A percentile compares a stretch with the other conserved stretches of the same genome.
These are phyloP conservation scores for Tribolium castaneum DNA, from an alignment of 1,140 invertebrate species.

Conservation along the genomic window DNA sequence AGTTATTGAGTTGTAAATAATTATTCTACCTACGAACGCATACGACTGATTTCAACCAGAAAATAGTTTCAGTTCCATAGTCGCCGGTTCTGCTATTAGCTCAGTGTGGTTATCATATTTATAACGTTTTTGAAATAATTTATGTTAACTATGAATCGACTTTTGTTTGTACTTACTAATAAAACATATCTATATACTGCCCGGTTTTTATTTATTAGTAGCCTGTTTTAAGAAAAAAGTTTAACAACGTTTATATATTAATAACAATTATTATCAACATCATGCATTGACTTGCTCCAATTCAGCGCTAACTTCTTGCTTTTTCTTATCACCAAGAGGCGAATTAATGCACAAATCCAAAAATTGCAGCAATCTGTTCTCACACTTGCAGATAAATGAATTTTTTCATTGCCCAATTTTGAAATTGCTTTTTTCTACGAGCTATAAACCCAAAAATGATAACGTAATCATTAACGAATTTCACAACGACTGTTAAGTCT, in stretches of 20 bases:
- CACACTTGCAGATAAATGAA: too few relatives aligned
- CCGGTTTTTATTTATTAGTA: neutral
- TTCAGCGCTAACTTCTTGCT: too few relatives aligned
- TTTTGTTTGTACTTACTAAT: neutral
- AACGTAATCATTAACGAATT: neutral
- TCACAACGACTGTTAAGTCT: neutral
- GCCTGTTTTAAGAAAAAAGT: too few relatives aligned
- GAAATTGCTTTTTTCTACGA: neutral
- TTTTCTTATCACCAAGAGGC: too few relatives aligned
- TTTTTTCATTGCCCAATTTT: neutral
- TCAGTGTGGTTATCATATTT: neutral
- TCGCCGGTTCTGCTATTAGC: neutral
- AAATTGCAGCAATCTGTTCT: too few relatives aligned
- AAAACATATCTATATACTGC: neutral
- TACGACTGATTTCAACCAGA: conserved; percentile 8
- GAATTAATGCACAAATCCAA: too few relatives aligned
- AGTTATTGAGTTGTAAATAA: conserved; percentile 30
- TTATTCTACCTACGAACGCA: neutral
- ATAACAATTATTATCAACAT: too few relatives aligned
- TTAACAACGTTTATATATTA: too few relatives aligned
- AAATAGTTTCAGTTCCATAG: conserved; percentile 10
- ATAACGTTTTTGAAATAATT: neutral
- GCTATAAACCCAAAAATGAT: neutral
- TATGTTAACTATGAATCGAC: conserved; percentile 12
- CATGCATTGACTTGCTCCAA: too few relatives aligned